Evolutionary conservation across 2,888 invertebrate genomes (phyloP).

Genomic region (Lucinisca nassula): DNA sequence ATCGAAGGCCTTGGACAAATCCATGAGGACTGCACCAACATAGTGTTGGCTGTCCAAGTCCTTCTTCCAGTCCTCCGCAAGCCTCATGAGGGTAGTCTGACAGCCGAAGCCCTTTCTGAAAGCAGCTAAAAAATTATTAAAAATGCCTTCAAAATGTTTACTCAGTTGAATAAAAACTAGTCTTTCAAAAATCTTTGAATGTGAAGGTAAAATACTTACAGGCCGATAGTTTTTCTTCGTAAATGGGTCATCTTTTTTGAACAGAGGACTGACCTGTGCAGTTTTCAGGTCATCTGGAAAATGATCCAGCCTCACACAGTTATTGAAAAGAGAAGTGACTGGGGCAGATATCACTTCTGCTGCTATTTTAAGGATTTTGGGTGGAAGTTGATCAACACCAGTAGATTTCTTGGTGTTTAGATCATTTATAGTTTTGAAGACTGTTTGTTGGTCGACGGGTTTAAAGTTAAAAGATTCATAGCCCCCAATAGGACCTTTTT

Average conservation of each 20-base stretch:
- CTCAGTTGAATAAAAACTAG: conserved; percentile 33
- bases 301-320: background rate
- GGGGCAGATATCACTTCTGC: background rate
- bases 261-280: conserved; percentile 50
- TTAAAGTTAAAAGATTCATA: background rate
- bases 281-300: conserved; percentile 51
- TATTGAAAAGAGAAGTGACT: background rate
- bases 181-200: conserved; percentile 52
- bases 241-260: conserved; percentile 49
- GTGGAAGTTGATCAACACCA: background rate
- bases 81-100: conserved; percentile 45
- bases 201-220: conserved; percentile 45
- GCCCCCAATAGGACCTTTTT: background rate
- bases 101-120: conserved; percentile 49
- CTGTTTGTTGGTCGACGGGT: background rate
- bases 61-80: conserved; percentile 47
- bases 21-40: conserved; percentile 55
- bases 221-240: conserved; percentile 48
- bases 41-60: conserved; percentile 33
- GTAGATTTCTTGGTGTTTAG: background rate
- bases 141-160: conserved; percentile 42
- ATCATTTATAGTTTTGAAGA: background rate
- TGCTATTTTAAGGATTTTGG: background rate
- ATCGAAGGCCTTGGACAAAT: conserved; percentile 60
- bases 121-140: conserved; percentile 42